Conservation (phyloP, 2,113 vertebrate genomes). For the Syngnathoides biaculeatus region DNA sequence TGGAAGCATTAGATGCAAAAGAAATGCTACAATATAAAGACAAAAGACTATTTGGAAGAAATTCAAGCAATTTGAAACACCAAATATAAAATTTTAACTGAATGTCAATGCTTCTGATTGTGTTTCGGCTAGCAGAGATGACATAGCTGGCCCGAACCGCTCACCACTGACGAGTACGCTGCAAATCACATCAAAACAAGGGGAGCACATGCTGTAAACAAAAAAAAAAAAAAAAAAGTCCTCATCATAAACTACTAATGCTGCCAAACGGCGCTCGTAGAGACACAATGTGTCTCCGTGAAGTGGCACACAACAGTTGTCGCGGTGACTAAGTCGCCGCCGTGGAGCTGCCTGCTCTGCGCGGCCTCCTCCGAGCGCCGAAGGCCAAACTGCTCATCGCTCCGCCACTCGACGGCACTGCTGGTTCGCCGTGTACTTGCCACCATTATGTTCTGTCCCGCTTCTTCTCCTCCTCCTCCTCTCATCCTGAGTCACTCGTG, state of each 20-base stretch:
- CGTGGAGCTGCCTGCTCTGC: conserved; percentile 28
- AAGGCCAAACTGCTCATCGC: conserved; percentile 66
- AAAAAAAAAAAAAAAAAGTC: background rate
- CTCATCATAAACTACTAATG: background rate
- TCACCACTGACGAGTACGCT: background rate
- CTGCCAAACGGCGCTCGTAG: conserved; percentile 19
- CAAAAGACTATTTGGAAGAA: too few species aligned
- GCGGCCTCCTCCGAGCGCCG: conserved; percentile 60
- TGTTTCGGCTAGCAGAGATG: background rate
- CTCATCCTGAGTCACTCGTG: conserved; percentile 62
- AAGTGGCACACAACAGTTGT: conserved; percentile 48
- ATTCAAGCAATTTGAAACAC: background rate
- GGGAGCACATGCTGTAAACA: background rate
- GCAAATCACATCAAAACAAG: background rate
- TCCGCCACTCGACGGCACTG: conserved; percentile 25
- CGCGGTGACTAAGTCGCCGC: conserved; percentile 62
- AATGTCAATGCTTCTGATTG: background rate
- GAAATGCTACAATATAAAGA: too few species aligned
- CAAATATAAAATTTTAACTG: too few species aligned
- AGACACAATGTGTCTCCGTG: conserved; percentile 15
- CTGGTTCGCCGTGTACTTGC: conserved; percentile 8
- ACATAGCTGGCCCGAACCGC: background rate
- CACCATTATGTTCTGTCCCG: conserved; percentile 37
- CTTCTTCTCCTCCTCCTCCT: conserved; percentile 49
- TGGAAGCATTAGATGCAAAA: too few species aligned